Evolutionary conservation across 2,797 vertebrate genomes (phyloP).

Genomic region (Mallotus villosus): DNA sequence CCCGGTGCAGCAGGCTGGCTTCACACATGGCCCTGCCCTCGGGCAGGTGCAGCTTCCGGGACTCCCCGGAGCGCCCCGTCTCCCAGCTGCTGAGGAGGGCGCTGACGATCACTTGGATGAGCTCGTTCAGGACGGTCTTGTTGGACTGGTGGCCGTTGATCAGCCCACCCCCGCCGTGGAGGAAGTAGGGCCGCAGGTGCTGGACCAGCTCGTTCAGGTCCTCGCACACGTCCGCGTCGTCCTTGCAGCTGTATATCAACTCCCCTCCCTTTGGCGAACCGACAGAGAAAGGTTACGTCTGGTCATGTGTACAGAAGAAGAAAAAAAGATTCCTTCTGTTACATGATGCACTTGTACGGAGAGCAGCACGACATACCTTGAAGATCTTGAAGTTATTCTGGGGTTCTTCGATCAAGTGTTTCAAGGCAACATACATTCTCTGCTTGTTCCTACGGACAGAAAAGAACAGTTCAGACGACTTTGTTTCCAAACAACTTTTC

Average conservation of each 20-base stretch:
- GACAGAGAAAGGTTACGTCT: not conserved
- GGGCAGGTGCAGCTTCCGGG: slow-evolving; percentile 62
- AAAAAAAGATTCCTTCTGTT: not conserved
- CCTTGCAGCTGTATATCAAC: slow-evolving; percentile 90
- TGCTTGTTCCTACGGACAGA: slow-evolving; percentile 84
- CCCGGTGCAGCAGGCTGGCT: slow-evolving; percentile 84
- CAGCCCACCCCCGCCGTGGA: slow-evolving; percentile 77
- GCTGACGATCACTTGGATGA: slow-evolving; percentile 76
- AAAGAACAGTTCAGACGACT: not conserved
- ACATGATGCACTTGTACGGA: not conserved
- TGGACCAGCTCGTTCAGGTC: slow-evolving; percentile 85
- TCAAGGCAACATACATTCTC: slow-evolving; percentile 95
- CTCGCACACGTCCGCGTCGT: slow-evolving; percentile 74
- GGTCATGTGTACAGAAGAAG: too few relatives aligned
- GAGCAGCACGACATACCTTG: slow-evolving; percentile 79
- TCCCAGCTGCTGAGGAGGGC: slow-evolving; percentile 82
- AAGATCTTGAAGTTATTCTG: slow-evolving; percentile 99
- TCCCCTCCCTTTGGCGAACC: slow-evolving; percentile 85
- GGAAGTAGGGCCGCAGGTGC: slow-evolving; percentile 92
- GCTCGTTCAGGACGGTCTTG: slow-evolving; percentile 49
- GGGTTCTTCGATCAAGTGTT: slow-evolving; percentile 92
- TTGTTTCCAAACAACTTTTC: not conserved
- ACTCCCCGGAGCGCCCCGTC: slow-evolving; percentile 65
- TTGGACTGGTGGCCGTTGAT: slow-evolving; percentile 80
- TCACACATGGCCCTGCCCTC: slow-evolving; percentile 87